Conservation (phyloP, 2,888 invertebrate species). For the Pammene fasciana region DNA sequence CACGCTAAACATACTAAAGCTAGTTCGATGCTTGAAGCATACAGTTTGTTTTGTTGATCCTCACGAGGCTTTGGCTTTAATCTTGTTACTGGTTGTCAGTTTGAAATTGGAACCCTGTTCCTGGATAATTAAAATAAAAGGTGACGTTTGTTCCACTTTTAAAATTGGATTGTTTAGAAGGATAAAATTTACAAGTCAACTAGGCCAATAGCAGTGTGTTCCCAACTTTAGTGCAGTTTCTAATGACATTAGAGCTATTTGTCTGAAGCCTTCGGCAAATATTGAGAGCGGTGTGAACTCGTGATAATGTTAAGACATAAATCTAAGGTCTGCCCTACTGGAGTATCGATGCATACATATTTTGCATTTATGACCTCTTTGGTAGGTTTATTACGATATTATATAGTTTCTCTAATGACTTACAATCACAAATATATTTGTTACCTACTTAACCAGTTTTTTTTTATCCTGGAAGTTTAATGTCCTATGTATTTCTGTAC, state of each 20-base stretch:
- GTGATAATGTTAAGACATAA: conserved; percentile 31
- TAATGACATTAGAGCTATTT: conserved; percentile 36
- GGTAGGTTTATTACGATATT: background rate
- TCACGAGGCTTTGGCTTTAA: conserved; percentile 14
- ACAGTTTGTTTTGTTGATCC: conserved; percentile 6
- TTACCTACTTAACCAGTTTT: background rate
- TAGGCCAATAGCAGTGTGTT: conserved; percentile 4
- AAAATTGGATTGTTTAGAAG: background rate
- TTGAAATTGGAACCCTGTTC: conserved; percentile 11
- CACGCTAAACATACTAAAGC: background rate
- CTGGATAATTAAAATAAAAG: conserved; percentile 2
- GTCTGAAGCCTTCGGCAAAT: conserved; percentile 34
- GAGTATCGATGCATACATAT: conserved; percentile 21
- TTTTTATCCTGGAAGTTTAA: background rate
- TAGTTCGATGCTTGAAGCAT: background rate
- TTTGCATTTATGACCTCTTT: conserved; percentile 17
- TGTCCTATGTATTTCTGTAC: too few relatives aligned
- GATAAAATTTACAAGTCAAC: background rate
- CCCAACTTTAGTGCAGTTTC: conserved; percentile 25
- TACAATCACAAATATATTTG: background rate
- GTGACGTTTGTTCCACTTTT: background rate
- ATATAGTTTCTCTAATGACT: background rate
- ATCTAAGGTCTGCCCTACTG: conserved; percentile 22
- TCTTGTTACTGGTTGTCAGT: conserved; percentile 11
- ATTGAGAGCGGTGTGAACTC: conserved; percentile 24